Percentiles rank a stretch among this genome's conserved stretches.
Evolutionary conservation across 2,113 vertebrate genomes (phyloP).

Genomic region (Numenius arquata): DNA sequence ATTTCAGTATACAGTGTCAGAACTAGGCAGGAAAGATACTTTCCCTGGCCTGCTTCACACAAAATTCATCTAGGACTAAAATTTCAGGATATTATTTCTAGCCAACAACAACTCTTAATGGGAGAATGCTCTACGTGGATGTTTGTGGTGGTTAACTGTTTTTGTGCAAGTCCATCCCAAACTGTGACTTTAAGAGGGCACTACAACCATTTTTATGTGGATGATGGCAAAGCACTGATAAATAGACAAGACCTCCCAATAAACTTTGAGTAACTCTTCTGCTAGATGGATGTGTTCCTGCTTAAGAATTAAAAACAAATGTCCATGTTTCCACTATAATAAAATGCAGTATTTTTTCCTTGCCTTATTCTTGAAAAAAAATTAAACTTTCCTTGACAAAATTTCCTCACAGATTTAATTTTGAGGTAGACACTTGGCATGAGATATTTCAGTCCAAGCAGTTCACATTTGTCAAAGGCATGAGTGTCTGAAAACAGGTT

Average conservation of each 20-base stretch:
- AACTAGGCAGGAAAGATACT: neutral
- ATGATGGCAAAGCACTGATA: neutral
- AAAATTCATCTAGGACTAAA: neutral
- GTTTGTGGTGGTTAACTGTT: neutral
- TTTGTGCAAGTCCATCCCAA: neutral
- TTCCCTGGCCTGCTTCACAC: neutral
- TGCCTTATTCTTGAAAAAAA: neutral
- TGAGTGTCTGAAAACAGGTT: neutral
- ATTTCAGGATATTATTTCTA: neutral
- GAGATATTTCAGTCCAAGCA: conserved; percentile 5
- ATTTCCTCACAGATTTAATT: neutral
- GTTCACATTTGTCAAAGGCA: conserved; percentile 18
- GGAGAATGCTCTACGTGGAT: fast-evolving
- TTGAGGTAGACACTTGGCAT: neutral
- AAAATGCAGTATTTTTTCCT: neutral
- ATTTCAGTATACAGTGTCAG: neutral
- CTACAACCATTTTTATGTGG: neutral
- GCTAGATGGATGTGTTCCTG: neutral
- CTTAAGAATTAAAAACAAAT: neutral
- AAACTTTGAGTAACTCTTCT: neutral
- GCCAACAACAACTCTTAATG: neutral
- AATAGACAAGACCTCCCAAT: neutral
- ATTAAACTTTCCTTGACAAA: neutral
- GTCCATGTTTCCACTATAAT: neutral
- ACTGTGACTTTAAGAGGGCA: neutral